Percentiles rank a stretch among this genome's conserved stretches.
phyloP scores from a whole-genome alignment of 2,113 vertebrate genomes.

The Mormyrus lacerda region DNA sequence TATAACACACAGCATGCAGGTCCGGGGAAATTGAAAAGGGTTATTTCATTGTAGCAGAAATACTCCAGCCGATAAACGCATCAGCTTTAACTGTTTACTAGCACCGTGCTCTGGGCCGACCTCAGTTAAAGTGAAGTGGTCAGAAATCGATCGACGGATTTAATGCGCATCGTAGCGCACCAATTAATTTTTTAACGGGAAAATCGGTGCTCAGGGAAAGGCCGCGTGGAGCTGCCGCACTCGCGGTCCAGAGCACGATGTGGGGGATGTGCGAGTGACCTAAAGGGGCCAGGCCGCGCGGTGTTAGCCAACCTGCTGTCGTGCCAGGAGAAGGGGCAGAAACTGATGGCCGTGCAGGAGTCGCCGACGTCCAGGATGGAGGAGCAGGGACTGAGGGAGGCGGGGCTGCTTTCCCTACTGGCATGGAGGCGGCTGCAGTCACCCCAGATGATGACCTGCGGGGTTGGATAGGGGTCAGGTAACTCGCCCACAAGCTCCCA shows the following conservation, averaged over 20 bases:
- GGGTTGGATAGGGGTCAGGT: conserved; percentile 17
- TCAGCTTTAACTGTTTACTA: background rate
- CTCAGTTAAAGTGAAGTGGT: background rate
- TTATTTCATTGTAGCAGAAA: background rate
- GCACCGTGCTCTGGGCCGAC: background rate
- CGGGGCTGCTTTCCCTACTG: conserved; percentile 32
- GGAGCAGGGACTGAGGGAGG: conserved; percentile 67
- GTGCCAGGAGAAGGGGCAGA: conserved; percentile 61
- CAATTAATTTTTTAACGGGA: background rate
- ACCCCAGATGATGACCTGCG: conserved; percentile 88
- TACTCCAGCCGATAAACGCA: background rate
- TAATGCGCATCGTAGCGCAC: background rate
- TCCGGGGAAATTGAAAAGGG: background rate
- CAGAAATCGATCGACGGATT: background rate
- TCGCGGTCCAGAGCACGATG: background rate
- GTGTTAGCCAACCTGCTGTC: conserved; percentile 60
- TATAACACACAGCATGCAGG: background rate
- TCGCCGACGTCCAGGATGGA: conserved; percentile 78
- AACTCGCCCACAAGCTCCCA: background rate
- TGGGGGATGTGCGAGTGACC: background rate
- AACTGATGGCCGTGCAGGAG: conserved; percentile 77
- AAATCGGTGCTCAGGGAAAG: background rate
- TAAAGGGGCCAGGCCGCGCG: background rate
- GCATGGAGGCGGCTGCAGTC: conserved; percentile 46
- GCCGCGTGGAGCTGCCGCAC: background rate